Evolutionary conservation across 2,797 vertebrate genomes (phyloP).

Genomic region (Helarctos malayanus): DNA sequence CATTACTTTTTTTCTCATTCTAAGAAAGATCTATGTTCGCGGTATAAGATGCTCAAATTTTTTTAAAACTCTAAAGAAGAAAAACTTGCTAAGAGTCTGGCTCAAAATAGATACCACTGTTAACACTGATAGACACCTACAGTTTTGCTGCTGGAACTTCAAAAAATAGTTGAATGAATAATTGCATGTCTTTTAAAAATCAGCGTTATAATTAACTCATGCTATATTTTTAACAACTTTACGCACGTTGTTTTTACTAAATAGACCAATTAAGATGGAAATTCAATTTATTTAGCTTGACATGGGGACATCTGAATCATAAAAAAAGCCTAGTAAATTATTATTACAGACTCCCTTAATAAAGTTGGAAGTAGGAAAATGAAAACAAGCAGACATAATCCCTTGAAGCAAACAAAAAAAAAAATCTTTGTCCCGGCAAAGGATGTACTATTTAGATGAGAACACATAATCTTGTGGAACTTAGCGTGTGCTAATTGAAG

Average conservation of each 20-base stretch:
- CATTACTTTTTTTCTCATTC: background rate
- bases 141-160: background rate
- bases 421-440: constrained; percentile 16
- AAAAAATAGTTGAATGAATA: constrained; percentile 2
- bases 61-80: background rate
- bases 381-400: background rate
- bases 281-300: constrained; percentile 62
- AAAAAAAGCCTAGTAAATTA: constrained; percentile 5
- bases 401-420: background rate
- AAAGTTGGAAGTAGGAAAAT: constrained; percentile 50
- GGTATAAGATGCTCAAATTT: background rate
- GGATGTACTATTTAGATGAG: background rate
- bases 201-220: background rate
- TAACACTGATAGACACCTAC: background rate
- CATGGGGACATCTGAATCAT: background rate
- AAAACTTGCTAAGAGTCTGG: background rate
- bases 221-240: constrained; percentile 31
- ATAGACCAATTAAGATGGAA: background rate
- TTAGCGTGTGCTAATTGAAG: background rate
- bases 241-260: constrained; percentile 7
- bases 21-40: background rate
- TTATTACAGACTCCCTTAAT: background rate
- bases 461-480: constrained; percentile 3
- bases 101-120: background rate
- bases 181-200: background rate